Evolutionary conservation across 2,113 vertebrate species (phyloP).

Genomic region (Eleginops maclovinus): DNA sequence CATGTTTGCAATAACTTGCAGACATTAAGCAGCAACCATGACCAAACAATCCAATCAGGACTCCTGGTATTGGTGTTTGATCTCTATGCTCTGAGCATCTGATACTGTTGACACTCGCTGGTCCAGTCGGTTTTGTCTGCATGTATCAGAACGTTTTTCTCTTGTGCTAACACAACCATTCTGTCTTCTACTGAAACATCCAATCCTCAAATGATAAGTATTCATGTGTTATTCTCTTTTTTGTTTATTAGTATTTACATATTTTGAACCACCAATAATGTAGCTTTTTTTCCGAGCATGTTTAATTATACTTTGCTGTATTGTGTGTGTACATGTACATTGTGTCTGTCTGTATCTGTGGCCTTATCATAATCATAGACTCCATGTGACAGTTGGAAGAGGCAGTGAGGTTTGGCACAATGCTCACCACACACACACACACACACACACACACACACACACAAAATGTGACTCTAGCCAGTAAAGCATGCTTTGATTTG

Average conservation of each 20-base stretch:
- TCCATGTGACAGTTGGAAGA: neutral
- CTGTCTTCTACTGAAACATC: neutral
- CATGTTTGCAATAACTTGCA: constrained; percentile 21
- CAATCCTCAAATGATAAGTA: neutral
- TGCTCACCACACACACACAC: neutral
- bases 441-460: neutral
- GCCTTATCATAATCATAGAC: neutral
- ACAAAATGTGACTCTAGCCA: neutral
- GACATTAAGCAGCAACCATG: constrained; percentile 4
- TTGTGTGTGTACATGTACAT: neutral
- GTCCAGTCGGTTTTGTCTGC: neutral
- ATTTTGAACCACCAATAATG: neutral
- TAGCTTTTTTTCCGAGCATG: neutral
- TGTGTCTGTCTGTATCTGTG: neutral
- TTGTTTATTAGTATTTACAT: neutral
- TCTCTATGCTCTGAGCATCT: neutral
- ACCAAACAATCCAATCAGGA: constrained; percentile 16
- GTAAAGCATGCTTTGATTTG: neutral
- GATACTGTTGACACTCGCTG: neutral
- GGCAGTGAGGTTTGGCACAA: neutral
- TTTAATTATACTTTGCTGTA: neutral
- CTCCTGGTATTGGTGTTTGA: neutral
- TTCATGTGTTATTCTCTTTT: neutral
- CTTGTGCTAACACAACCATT: neutral
- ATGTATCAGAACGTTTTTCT: neutral